Evolutionary conservation across 1,140 invertebrate species (phyloP).

Genomic region (Uloborus diversus): DNA sequence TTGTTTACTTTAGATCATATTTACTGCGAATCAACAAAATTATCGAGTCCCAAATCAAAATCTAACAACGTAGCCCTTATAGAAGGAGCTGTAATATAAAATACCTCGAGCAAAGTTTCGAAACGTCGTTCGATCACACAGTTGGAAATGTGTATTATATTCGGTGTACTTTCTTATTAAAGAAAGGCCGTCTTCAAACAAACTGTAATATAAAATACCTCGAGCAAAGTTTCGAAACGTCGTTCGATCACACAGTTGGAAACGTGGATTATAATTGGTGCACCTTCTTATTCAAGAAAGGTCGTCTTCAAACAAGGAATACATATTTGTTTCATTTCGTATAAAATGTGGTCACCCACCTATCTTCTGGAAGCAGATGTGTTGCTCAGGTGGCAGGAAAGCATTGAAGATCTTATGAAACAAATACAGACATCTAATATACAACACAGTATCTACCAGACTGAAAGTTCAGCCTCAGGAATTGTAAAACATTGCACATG

Average conservation of each 20-base stretch:
- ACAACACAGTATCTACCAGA: not conserved
- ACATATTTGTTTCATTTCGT: not conserved
- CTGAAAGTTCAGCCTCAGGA: not conserved
- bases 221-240: not conserved
- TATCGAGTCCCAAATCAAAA: too few species aligned
- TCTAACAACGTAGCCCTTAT: too few species aligned
- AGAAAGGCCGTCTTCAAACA: not conserved
- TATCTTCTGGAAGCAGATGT: not conserved
- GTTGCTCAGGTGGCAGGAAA: conserved; percentile 14
- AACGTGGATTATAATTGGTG: not conserved
- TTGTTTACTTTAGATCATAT: too few species aligned
- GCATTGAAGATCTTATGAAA: conserved; percentile 9
- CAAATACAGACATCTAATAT: conserved; percentile 4
- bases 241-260: not conserved
- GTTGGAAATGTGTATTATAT: not conserved
- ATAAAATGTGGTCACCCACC: conserved; percentile 3
- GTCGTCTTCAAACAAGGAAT: not conserved
- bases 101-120: not conserved
- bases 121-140: not conserved
- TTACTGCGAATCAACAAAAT: too few species aligned
- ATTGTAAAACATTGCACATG: conserved; percentile 5
- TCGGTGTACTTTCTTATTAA: not conserved
- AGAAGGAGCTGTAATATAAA: not conserved
- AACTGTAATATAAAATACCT: not conserved
- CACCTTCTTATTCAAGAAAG: not conserved